Conservation (phyloP, 1,140 invertebrate species). For the Trigoniulus corallinus region DNA sequence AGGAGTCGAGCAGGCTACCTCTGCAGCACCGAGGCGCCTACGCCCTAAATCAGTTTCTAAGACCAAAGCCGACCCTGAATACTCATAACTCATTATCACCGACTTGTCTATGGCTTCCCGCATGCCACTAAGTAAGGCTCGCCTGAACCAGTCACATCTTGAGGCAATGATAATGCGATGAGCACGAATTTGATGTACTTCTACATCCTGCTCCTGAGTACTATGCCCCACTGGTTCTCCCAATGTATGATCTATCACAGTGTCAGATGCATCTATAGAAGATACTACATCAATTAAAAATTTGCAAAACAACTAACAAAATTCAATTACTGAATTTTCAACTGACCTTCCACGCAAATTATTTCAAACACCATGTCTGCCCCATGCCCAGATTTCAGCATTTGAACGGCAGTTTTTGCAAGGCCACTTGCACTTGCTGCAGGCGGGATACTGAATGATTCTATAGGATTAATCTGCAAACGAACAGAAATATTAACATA, state of each 20-base stretch:
- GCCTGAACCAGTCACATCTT: conserved; percentile 48
- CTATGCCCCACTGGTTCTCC: conserved; percentile 16
- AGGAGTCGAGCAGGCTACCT: too few species aligned
- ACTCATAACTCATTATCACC: conserved; percentile 12
- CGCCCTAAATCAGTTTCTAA: too few species aligned
- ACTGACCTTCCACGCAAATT: conserved; percentile 23
- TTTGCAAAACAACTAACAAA: neutral
- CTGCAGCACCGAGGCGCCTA: too few species aligned
- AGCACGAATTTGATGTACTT: conserved; percentile 28
- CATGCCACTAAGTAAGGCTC: conserved; percentile 50
- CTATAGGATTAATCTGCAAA: conserved; percentile 39
- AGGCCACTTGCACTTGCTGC: conserved; percentile 34
- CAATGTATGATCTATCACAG: conserved; percentile 24
- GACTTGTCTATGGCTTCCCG: conserved; percentile 48
- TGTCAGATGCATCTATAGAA: conserved; percentile 22
- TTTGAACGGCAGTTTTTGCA: conserved; percentile 34
- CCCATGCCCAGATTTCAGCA: conserved; percentile 32
- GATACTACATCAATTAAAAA: neutral
- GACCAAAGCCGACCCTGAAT: too few species aligned
- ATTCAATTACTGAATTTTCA: neutral
- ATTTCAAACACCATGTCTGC: conserved; percentile 52
- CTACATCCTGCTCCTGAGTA: conserved; percentile 16
- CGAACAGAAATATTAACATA: conserved; percentile 3
- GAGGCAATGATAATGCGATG: conserved; percentile 48
- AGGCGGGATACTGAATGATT: conserved; percentile 41